These are phyloP conservation scores for Anticlea derivata DNA, from an alignment of 2,888 invertebrate genomes.

Conservation along the genomic window DNA sequence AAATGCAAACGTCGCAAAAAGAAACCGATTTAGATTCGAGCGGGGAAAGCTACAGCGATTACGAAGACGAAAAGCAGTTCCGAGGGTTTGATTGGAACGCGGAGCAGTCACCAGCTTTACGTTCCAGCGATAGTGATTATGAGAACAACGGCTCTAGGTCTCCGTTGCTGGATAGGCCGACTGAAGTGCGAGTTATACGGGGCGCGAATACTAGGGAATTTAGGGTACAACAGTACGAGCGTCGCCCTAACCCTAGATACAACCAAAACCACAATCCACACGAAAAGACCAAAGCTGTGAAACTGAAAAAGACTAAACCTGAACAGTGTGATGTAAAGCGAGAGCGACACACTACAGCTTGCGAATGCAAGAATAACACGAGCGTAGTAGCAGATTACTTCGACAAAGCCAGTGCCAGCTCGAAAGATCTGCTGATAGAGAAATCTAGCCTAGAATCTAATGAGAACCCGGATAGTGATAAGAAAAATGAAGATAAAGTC, in stretches of 20 bases:
- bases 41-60: constrained; percentile 85
- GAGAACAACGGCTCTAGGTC: constrained; percentile 89
- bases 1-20: constrained; percentile 87
- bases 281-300: constrained; percentile 70
- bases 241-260: constrained; percentile 58
- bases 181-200: constrained; percentile 72
- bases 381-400: constrained; percentile 71
- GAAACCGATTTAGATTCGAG: constrained; percentile 85
- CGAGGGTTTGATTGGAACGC: constrained; percentile 80
- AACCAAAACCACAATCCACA: constrained; percentile 40
- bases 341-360: constrained; percentile 52
- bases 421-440: constrained; percentile 87
- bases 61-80: constrained; percentile 84
- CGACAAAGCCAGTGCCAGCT: constrained; percentile 87
- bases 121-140: constrained; percentile 86
- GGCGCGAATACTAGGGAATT: constrained; percentile 67
- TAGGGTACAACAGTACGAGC: constrained; percentile 69
- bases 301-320: constrained; percentile 73
- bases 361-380: constrained; percentile 60
- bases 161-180: constrained; percentile 84
- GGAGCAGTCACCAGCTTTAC: constrained; percentile 70
- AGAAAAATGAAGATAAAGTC: constrained; percentile 43
- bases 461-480: constrained; percentile 64
- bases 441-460: constrained; percentile 81
- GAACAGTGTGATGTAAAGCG: constrained; percentile 61